These are phyloP conservation scores for Cynaeus angustus DNA, from an alignment of 2,888 invertebrate genomes.

Conservation along the genomic window DNA sequence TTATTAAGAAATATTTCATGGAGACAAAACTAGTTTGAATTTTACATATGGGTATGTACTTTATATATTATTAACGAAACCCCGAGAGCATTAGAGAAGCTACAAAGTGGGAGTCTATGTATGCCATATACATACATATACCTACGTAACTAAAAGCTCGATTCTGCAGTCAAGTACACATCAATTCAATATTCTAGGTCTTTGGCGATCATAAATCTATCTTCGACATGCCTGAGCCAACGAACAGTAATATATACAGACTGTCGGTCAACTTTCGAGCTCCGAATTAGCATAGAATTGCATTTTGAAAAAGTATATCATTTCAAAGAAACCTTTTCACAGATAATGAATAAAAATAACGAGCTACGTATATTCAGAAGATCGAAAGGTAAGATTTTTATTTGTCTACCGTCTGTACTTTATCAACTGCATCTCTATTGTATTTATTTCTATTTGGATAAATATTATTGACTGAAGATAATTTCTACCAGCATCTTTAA, in stretches of 20 bases:
- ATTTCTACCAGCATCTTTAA: slow-evolving; percentile 43
- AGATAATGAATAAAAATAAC: slow-evolving; percentile 50
- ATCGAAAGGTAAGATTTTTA: slow-evolving; percentile 41
- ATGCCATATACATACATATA: slow-evolving; percentile 25
- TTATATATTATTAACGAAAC: slow-evolving; percentile 35
- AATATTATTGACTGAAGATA: slow-evolving; percentile 39
- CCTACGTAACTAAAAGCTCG: slow-evolving; percentile 40
- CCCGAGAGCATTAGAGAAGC: slow-evolving; percentile 31
- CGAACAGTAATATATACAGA: slow-evolving; percentile 41
- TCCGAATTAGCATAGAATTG: slow-evolving; percentile 49
- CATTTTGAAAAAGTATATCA: slow-evolving; percentile 51
- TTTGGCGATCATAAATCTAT: slow-evolving; percentile 47
- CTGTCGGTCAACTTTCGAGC: slow-evolving; percentile 43
- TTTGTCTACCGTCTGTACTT: slow-evolving; percentile 46
- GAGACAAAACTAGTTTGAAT: slow-evolving; percentile 32
- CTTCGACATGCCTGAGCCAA: slow-evolving; percentile 45
- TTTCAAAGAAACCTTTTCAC: slow-evolving; percentile 41
- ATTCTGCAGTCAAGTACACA: slow-evolving; percentile 44
- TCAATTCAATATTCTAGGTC: slow-evolving; percentile 44
- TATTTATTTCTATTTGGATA: slow-evolving; percentile 35
- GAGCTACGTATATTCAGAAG: slow-evolving; percentile 48
- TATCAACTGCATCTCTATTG: slow-evolving; percentile 43
- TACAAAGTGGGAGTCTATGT: slow-evolving; percentile 30
- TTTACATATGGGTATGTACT: slow-evolving; percentile 22
- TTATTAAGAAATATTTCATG: slow-evolving; percentile 30